A percentile compares a stretch with the other conserved stretches of the same genome.
Evolutionary conservation across 2,113 vertebrate genomes (phyloP).

Genomic region (Tupaia chinensis): DNA sequence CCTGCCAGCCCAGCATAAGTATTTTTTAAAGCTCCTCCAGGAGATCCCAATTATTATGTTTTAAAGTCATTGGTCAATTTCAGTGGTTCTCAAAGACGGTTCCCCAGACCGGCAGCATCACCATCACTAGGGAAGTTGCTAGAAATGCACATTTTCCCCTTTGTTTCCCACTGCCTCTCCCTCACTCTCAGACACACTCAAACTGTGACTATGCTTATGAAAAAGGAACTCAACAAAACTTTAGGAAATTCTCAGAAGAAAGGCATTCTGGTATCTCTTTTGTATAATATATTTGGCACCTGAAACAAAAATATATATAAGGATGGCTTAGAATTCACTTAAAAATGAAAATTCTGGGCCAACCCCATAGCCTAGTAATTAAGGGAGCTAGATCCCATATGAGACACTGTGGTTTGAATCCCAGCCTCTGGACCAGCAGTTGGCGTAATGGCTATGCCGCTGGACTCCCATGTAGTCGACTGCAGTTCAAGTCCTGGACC

Average conservation of each 20-base stretch:
- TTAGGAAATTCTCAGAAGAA: slow-evolving; percentile 30
- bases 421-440: no score
- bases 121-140: neutral
- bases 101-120: neutral
- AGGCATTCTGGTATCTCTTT: neutral
- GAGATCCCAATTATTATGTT: neutral
- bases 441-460: no score
- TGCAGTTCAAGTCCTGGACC: no score
- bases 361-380: no score
- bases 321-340: neutral
- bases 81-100: neutral
- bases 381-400: no score
- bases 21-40: neutral
- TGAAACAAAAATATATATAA: neutral
- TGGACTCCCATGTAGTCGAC: no score
- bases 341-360: neutral
- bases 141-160: neutral
- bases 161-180: neutral
- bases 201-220: neutral
- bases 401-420: no score
- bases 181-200: neutral
- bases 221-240: neutral
- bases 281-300: neutral
- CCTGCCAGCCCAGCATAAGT: neutral
- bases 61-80: neutral